Evolutionary conservation across 2,797 vertebrate species (phyloP), one percentile per base, ranked within the genome.

Genomic region (Brachyalestes nurse): DNA sequence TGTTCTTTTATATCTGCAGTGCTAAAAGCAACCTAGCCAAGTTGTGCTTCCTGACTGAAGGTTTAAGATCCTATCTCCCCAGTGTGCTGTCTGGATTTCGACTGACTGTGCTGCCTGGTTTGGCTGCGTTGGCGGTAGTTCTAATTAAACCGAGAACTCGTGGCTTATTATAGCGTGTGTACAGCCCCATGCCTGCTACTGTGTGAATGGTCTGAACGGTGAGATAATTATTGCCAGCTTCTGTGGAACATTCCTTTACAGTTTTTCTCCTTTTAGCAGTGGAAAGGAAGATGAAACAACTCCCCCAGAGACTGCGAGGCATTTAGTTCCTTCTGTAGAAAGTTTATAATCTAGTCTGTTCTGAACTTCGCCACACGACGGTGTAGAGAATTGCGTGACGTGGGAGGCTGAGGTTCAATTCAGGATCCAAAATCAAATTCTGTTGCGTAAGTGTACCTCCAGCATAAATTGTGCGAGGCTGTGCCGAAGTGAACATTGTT

Each of bases 191-290:
- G 57, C 25, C 72, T 25, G 69, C 51, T 77, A 74, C 49, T 51
- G 62, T 70, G 69, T 58, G 80, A 78, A 78, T 64, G 75, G 81
- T 25, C 82, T 76, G 64, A 80, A 61, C 66, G 25, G 23, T 3
- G 72, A 87, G 81, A 83, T 86, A 79, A 84, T 86, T 86, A 81
- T 86, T 82, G 67, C 60, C 75, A 69, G 81, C 79, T 80, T 80
- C 80, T 45, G 72, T 67, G 62, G 66, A 81, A 82, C 58, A 23
- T 76, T 84, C 72, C 75, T 86, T 79, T 83, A 76, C 78, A 61
- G 62, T 80, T 84, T 82, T 80, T 64, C 45, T 65, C 75, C 80
- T 84, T 82, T 85, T 60, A 83, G 81, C 83, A 72, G 61, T 62
- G 12, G 62, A 75, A 81, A 69, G 64, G 16, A 70, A 87, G 82